A percentile compares a stretch with the other conserved stretches of the same genome.
Evolutionary conservation across 2,113 vertebrate species (phyloP).

Genomic region (Leptosomus discolor): DNA sequence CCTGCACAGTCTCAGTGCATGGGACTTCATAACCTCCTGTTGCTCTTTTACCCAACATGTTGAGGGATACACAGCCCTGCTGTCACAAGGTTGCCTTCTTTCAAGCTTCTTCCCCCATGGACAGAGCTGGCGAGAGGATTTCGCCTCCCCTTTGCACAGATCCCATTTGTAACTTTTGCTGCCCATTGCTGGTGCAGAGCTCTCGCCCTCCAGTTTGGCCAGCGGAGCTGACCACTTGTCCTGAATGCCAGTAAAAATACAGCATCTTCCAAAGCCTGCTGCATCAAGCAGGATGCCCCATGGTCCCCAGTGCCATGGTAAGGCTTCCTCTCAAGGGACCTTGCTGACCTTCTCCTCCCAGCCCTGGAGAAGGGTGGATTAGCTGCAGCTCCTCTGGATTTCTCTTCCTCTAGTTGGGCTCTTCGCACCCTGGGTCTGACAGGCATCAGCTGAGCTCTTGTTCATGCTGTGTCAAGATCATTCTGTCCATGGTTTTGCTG

Average conservation of each 20-base stretch:
- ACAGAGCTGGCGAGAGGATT: not conserved
- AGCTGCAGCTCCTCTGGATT: not conserved
- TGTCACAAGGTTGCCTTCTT: not conserved
- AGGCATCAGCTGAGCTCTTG: not conserved
- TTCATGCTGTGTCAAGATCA: not conserved
- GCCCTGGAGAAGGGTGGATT: not conserved
- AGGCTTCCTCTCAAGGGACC: not conserved
- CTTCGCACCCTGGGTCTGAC: not conserved
- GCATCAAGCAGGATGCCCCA: not conserved
- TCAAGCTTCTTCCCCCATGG: not conserved
- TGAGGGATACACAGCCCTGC: not conserved
- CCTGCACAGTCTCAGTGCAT: accelerated
- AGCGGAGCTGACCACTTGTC: not conserved
- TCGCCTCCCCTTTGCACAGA: not conserved
- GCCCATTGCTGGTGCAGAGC: not conserved
- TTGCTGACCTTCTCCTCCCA: not conserved
- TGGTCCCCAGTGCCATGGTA: not conserved
- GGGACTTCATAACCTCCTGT: not conserved
- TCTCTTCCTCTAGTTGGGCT: not conserved
- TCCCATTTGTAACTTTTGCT: not conserved
- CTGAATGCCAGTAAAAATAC: not conserved
- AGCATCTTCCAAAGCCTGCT: not conserved
- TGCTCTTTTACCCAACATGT: not conserved
- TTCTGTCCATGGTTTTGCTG: not conserved
- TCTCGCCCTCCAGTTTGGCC: not conserved